phyloP scores from a whole-genome alignment of 2,797 vertebrate species.

The Macropodus opercularis region DNA sequence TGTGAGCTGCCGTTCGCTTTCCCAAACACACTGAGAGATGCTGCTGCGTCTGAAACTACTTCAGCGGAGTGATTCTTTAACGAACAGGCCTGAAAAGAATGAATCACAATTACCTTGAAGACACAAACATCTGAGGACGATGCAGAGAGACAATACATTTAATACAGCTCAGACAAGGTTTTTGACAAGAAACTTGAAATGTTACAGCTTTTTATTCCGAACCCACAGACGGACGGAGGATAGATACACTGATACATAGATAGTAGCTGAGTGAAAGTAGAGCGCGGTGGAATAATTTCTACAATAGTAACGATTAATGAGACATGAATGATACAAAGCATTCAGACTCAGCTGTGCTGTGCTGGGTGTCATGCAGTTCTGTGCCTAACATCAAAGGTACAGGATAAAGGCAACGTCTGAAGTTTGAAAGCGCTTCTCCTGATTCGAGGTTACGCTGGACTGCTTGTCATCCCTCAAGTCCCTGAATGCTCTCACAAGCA shows the following conservation, averaged over 20 bases:
- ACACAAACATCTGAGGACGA: too few relatives aligned
- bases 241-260: too few relatives aligned
- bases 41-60: constrained; percentile 34
- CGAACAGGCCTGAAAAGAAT: constrained; percentile 24
- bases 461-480: constrained; percentile 4
- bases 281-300: not conserved
- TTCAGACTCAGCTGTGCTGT: constrained; percentile 2
- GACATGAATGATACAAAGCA: constrained; percentile 22
- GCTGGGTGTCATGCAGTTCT: constrained; percentile 24
- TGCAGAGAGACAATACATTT: too few relatives aligned
- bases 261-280: not conserved
- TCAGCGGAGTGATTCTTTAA: constrained; percentile 10
- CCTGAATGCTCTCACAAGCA: constrained; percentile 20
- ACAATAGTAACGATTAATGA: constrained; percentile 26
- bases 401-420: constrained; percentile 20
- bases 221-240: too few relatives aligned
- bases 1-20: constrained; percentile 20
- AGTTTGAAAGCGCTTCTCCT: constrained; percentile 28
- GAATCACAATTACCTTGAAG: not conserved
- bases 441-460: constrained; percentile 32
- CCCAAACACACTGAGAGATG: constrained; percentile 21
- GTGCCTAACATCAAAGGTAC: constrained; percentile 29
- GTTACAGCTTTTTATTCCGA: too few relatives aligned
- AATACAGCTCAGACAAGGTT: too few relatives aligned
- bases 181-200: too few relatives aligned